Evolutionary conservation across 2,113 vertebrate species (phyloP).

Genomic region (Eurystomus gularis): DNA sequence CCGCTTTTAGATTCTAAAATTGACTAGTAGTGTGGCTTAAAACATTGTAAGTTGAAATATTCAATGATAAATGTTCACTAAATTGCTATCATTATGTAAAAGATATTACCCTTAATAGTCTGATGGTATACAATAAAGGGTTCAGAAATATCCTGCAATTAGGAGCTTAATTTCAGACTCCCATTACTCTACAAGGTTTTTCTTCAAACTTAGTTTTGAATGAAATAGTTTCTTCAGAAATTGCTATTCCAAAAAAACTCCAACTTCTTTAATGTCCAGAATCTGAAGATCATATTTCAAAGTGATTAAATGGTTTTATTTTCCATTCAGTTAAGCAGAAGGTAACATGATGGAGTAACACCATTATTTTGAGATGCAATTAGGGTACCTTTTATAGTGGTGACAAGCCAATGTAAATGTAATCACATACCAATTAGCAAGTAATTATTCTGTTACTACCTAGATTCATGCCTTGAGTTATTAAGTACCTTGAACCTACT

Average conservation of each 20-base stretch:
- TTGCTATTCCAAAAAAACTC: background rate
- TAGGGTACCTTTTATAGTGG: constrained; percentile 45
- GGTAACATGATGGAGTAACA: background rate
- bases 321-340: constrained; percentile 18
- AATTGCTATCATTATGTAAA: constrained; percentile 49
- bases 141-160: constrained; percentile 33
- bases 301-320: constrained; percentile 24
- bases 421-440: constrained; percentile 70
- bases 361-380: constrained; percentile 44
- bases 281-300: background rate
- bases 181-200: background rate
- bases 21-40: background rate
- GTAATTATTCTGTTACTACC: constrained; percentile 61
- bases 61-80: constrained; percentile 17
- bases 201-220: background rate
- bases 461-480: constrained; percentile 42
- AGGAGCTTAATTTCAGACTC: constrained; percentile 4
- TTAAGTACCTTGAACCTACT: constrained; percentile 13
- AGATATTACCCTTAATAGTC: constrained; percentile 11
- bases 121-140: constrained; percentile 17
- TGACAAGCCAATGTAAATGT: constrained; percentile 66
- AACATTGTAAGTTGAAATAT: background rate
- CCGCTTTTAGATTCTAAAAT: background rate
- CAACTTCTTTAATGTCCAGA: background rate
- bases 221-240: background rate